phyloP scores from a whole-genome alignment of 2,888 invertebrate genomes.

The Bursaphelenchus okinawaensis region DNA sequence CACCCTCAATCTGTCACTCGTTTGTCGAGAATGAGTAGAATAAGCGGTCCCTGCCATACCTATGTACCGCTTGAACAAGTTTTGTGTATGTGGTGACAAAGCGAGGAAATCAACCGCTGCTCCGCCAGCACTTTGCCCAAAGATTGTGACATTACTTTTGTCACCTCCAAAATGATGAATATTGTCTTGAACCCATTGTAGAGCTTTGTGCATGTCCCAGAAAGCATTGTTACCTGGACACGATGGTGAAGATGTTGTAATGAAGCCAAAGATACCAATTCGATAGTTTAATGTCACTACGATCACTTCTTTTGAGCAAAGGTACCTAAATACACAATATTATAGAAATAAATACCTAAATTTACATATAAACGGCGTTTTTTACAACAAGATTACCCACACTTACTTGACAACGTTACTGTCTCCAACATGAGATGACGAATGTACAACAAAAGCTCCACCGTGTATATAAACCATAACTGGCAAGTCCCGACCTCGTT shows the following conservation, averaged over 20 bases:
- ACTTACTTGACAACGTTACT: constrained; percentile 2
- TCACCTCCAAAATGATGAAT: constrained; percentile 47
- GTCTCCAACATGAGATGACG: constrained; percentile 4
- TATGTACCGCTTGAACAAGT: not conserved
- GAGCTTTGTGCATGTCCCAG: constrained; percentile 47
- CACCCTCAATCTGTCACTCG: not conserved
- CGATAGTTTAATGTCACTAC: constrained; percentile 46
- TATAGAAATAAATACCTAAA: no score
- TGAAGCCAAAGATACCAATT: constrained; percentile 43
- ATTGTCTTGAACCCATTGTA: constrained; percentile 50
- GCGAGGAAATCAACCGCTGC: constrained; percentile 38
- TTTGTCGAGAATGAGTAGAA: not conserved
- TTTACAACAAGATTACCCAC: not conserved
- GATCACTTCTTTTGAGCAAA: constrained; percentile 39
- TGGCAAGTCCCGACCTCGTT: constrained; percentile 14
- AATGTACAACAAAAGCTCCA: constrained; percentile 37
- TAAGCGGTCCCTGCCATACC: not conserved
- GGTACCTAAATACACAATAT: constrained; percentile 8
- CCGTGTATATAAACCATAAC: constrained; percentile 47
- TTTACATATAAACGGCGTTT: no score
- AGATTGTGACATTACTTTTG: constrained; percentile 46
- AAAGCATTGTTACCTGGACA: constrained; percentile 44
- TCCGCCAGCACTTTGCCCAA: constrained; percentile 47
- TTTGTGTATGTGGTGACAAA: constrained; percentile 39
- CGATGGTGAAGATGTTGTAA: constrained; percentile 18